These are phyloP conservation scores for Drosophila austrosaltans DNA, from an alignment of 2,888 invertebrate genomes.

Conservation along the genomic window DNA sequence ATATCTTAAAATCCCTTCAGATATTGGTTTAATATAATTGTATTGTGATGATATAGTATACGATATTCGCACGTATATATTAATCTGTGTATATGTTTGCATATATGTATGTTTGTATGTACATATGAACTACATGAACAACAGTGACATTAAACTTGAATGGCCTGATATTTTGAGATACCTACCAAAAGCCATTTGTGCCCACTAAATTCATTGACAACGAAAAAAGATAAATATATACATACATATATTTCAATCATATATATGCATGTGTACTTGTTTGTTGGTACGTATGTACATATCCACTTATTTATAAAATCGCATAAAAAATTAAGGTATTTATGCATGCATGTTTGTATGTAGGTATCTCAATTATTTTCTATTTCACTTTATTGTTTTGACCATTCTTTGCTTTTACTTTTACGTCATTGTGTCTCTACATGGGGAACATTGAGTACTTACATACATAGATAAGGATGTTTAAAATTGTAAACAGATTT, in stretches of 20 bases:
- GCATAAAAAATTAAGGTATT: constrained; percentile 4
- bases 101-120: background rate
- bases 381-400: constrained; percentile 9
- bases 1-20: background rate
- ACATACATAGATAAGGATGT: background rate
- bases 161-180: constrained; percentile 1
- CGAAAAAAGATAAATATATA: background rate
- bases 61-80: too few relatives aligned
- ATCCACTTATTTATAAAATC: constrained; percentile 9
- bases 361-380: constrained; percentile 3
- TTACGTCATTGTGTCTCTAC: constrained; percentile 1
- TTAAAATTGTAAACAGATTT: background rate
- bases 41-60: background rate
- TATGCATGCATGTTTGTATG: background rate
- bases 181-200: constrained; percentile 3
- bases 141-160: constrained; percentile 26
- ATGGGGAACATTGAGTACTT: background rate
- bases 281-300: background rate
- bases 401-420: constrained; percentile 10
- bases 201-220: constrained; percentile 8
- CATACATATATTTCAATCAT: background rate
- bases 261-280: background rate
- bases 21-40: background rate
- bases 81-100: background rate
- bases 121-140: background rate